A percentile compares a stretch with the other conserved stretches of the same genome.
phyloP scores from a whole-genome alignment of 2,113 vertebrate genomes.

The Piaya cayana region DNA sequence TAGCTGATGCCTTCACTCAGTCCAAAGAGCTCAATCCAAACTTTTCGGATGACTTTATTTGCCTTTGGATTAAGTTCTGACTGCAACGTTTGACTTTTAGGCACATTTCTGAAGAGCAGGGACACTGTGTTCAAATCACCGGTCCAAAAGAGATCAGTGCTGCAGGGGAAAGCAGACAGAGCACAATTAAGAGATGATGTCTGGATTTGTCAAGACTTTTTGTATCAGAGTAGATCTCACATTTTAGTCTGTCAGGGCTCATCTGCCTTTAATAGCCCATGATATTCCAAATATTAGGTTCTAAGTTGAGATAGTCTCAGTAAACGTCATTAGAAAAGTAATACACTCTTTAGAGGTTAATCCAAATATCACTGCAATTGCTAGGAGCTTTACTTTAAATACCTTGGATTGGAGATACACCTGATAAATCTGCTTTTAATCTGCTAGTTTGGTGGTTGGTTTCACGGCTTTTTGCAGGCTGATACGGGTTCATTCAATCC shows the following conservation, averaged over 20 bases:
- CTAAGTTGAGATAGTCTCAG: constrained; percentile 13
- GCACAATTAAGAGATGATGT: constrained; percentile 26
- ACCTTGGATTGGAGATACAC: neutral
- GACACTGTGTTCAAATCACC: neutral
- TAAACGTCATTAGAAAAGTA: neutral
- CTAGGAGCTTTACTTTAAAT: constrained; percentile 20
- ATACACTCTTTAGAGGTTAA: neutral
- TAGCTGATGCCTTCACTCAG: neutral
- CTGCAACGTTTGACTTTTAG: neutral
- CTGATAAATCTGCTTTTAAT: neutral
- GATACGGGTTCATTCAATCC: neutral
- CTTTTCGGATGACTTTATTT: neutral
- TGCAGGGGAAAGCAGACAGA: neutral
- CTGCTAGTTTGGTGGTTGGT: neutral
- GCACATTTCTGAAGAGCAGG: neutral
- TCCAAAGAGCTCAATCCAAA: neutral
- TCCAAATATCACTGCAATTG: neutral
- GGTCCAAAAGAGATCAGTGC: neutral
- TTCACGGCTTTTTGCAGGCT: neutral
- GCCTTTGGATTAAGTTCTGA: neutral
- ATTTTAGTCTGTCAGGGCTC: constrained; percentile 34
- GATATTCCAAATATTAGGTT: constrained; percentile 7
- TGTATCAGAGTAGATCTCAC: neutral
- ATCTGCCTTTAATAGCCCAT: constrained; percentile 38
- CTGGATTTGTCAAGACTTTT: constrained; percentile 12